A percentile compares a stretch with the other conserved stretches of the same genome.
Evolutionary conservation across 1,140 invertebrate species (phyloP).

Genomic region (Ceratitis capitata): DNA sequence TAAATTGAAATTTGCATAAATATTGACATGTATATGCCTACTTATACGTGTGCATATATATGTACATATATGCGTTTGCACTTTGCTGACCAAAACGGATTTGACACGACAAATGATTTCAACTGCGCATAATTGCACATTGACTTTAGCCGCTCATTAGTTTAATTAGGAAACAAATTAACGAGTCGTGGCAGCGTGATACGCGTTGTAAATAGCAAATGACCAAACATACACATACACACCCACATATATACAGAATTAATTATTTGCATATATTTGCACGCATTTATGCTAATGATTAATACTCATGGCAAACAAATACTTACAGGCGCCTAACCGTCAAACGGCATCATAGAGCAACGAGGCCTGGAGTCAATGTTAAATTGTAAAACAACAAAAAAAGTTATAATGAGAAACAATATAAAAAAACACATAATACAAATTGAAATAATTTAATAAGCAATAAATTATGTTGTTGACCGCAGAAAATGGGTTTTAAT

Average conservation of each 20-base stretch:
- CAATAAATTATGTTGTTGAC: conserved; percentile 62
- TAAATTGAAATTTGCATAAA: background rate
- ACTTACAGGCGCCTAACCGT: too few species aligned
- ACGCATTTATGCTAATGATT: background rate
- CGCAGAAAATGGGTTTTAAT: conserved; percentile 51
- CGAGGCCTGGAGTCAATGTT: background rate
- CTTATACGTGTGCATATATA: background rate
- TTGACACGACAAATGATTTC: conserved; percentile 9
- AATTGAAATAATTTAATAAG: conserved; percentile 62
- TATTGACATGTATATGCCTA: background rate
- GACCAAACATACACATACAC: background rate
- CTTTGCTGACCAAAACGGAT: background rate
- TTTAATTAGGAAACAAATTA: conserved; percentile 66
- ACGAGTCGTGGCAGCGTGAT: conserved; percentile 46
- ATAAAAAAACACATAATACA: conserved; percentile 39
- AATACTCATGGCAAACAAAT: background rate
- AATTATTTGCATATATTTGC: background rate
- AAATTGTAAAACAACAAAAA: too few species aligned
- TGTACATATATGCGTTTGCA: background rate
- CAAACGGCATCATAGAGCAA: too few species aligned
- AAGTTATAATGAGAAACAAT: background rate
- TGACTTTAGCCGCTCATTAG: conserved; percentile 66
- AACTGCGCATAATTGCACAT: conserved; percentile 54
- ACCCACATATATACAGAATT: background rate
- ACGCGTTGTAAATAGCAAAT: conserved; percentile 31